Evolutionary conservation across 2,113 vertebrate genomes (phyloP), one percentile per base, ranked within the genome.

Genomic region (Gadus macrocephalus): DNA sequence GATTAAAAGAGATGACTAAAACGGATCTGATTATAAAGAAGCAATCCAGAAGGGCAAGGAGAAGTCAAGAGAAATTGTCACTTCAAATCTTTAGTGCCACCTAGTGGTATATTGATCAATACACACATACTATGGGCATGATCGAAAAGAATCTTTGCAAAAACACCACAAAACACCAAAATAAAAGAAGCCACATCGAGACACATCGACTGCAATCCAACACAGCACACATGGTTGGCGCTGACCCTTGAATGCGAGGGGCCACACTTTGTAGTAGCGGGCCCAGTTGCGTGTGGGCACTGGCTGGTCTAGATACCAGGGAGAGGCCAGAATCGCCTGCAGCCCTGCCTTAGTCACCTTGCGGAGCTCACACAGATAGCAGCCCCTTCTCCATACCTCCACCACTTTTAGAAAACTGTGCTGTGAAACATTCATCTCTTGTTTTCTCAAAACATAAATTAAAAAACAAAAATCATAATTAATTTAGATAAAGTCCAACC

Each of bases 281-380:
- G 92, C 87, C 95, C 96, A 98, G 86, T 96, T 92, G 71, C 95
- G 93, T 64, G 94, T 94, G 0, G 96, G 95, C 28, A 90, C 89
- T 64, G 95, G 93, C 63, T 71, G 84, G 82, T 98, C 97, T 80
- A 98, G 92, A 81, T 98, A 98, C 94, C 96, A 98, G 2, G 95
- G 96, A 0, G 95, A 89, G 17, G 95, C 95, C 8, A 98, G 90
- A 76, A 98, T 89, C 53, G 90, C 91, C 11, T 77, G 88, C 77
- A 93, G 91, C 55, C 95, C 94, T 2, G 94, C 92, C 61, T 85
- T 83, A 53, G 89, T 93, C 85, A 96, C 89, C 27, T 79, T 85
- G 0, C 89, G 86, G 80, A 96, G 76, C 81, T 97, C 92, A 7
- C 91, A 84, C 71, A 82, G 35, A 78, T 96, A 98, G 0, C 65